These are phyloP conservation scores for Eumacrocentrus americanus DNA, from an alignment of 2,888 invertebrate genomes.

Conservation along the genomic window DNA sequence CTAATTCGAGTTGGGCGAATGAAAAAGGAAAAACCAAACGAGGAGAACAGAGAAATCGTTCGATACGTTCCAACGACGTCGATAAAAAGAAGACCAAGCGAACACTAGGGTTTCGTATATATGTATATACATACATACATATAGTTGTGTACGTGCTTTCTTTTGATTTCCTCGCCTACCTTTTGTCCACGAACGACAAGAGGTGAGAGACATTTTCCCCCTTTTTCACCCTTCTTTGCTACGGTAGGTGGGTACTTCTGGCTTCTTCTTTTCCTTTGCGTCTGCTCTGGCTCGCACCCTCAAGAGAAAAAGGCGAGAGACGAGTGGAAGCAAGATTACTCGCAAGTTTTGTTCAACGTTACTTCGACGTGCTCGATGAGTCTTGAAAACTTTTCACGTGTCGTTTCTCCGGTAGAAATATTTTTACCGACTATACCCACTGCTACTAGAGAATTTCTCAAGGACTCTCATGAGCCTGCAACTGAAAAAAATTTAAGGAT, in stretches of 20 bases:
- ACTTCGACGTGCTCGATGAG: constrained; percentile 8
- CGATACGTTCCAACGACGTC: constrained; percentile 3
- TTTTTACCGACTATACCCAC: neutral
- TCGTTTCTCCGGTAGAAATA: constrained; percentile 1
- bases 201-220: constrained; percentile 1
- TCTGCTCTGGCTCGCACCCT: too few species aligned
- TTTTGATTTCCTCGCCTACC: constrained; percentile 18
- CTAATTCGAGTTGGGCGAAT: constrained; percentile 2
- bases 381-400: constrained; percentile 3
- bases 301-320: neutral
- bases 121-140: too few species aligned
- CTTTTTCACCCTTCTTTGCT: neutral
- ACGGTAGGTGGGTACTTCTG: neutral
- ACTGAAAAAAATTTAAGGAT: too few species aligned
- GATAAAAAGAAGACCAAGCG: constrained; percentile 1
- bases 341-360: constrained; percentile 3
- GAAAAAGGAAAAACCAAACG: neutral
- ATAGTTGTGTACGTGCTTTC: constrained; percentile 10
- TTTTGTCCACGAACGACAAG: neutral
- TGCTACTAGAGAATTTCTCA: too few species aligned
- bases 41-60: neutral
- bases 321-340: constrained; percentile 7
- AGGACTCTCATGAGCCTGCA: too few species aligned
- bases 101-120: constrained; percentile 4
- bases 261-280: neutral